A percentile compares a stretch with the other conserved stretches of the same genome.
Conservation (phyloP, 2,888 invertebrate species). For the Cephalotes varians region DNA sequence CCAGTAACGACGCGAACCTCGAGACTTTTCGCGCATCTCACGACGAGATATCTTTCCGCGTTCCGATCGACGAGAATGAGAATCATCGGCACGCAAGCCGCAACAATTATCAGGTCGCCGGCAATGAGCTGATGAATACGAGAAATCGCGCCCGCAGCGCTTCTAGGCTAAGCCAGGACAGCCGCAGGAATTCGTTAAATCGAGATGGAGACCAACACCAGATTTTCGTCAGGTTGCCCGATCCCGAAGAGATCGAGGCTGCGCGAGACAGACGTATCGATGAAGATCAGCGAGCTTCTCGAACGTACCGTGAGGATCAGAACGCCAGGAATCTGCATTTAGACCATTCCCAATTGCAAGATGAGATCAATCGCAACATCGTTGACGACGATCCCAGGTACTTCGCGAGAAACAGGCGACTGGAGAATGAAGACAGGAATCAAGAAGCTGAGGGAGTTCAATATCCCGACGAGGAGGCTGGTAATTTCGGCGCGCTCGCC, state of each 20-base stretch:
- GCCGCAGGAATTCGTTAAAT: constrained; percentile 52
- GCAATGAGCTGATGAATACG: constrained; percentile 76
- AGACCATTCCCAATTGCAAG: constrained; percentile 47
- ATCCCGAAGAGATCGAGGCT: constrained; percentile 46
- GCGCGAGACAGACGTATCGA: constrained; percentile 51
- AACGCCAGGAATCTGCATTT: constrained; percentile 52
- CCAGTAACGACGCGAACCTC: constrained; percentile 65
- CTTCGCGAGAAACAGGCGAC: constrained; percentile 57
- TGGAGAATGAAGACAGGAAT: constrained; percentile 19
- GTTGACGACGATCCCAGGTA: constrained; percentile 57
- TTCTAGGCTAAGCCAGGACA: constrained; percentile 67
- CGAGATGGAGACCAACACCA: constrained; percentile 48
- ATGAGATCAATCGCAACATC: constrained; percentile 57
- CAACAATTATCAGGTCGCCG: constrained; percentile 64
- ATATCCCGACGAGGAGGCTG: constrained; percentile 71
- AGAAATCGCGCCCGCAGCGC: constrained; percentile 75
- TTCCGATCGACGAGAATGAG: constrained; percentile 59
- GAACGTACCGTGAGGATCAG: constrained; percentile 56
- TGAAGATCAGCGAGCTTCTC: constrained; percentile 43
- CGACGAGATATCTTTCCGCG: constrained; percentile 64
- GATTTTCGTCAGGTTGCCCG: constrained; percentile 46
- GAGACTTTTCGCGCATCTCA: constrained; percentile 63
- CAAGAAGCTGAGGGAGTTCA: constrained; percentile 49
- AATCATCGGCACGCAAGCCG: constrained; percentile 41
- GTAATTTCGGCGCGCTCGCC: constrained; percentile 81